Evolutionary conservation across 2,888 invertebrate species (phyloP), one percentile per base, ranked within the genome.

Genomic region (Diachrysia chrysitis): DNA sequence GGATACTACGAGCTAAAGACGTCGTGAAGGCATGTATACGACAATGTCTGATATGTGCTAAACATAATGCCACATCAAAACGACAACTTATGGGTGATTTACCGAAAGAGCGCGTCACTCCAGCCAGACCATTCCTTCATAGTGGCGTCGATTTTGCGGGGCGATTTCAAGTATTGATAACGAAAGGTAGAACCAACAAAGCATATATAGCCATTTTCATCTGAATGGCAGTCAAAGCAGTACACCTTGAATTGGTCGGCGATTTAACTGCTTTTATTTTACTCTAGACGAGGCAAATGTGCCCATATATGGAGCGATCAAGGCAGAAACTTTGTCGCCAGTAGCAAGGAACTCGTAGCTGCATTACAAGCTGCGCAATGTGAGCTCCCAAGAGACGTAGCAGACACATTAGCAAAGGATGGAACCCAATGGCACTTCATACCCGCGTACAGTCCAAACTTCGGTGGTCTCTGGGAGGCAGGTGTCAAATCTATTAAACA

Each of bases 61-160:
- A 5, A 57, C 48, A 61, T 66, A 66, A 23, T 56, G 46, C 55
- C 23, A 57, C 35, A 29, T 10, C 60, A 37, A 66, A 57, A 17
- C 23, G 3, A 25, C 59, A 66, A 37, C 7, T 66, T n/a, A 61
- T 66, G 61, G 61, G 66, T 21, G 57, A 61, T 29, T 19, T 61
- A 25, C 66, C 66, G 0, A 61, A 61, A 37, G 66, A 57, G 21
- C 56, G 66, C 12, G 66, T 66, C 19, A 66, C 66, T 12, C 60
- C 66, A 14, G 17, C 60, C 3, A 55, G 60, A 66, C 55, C 66
- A 23, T 60, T 66, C 35, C 60, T 66, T n/a, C 55, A 66, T 12
- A 56, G 60, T 48, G 66, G 66, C 17, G 66, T 66, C 12, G 60
- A 66, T 56, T 66, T 60, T 56, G 66, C 60, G 2, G 66, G 60